Percentiles rank a stretch among this genome's conserved stretches.
phyloP scores from a whole-genome alignment of 2,797 vertebrate genomes.

The Danionella dracula region DNA sequence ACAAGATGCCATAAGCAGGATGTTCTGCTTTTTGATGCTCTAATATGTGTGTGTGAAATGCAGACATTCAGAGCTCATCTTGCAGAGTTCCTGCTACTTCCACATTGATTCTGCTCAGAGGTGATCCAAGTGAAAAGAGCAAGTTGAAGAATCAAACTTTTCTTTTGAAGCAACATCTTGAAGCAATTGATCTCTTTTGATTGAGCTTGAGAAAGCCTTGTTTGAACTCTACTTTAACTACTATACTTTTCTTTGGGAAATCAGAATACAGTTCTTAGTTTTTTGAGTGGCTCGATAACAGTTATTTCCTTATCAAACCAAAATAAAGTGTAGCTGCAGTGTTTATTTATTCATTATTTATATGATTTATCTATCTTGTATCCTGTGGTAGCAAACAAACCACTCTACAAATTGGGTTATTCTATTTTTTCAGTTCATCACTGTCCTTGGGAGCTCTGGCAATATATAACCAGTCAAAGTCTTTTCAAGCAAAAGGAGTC shows the following conservation, averaged over 20 bases:
- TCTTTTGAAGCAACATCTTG: neutral
- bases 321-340: conserved; percentile 18
- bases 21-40: conserved; percentile 32
- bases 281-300: neutral
- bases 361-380: conserved; percentile 28
- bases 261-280: no score
- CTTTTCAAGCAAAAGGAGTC: conserved; percentile 40
- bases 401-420: conserved; percentile 48
- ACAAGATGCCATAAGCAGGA: conserved; percentile 33
- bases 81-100: conserved; percentile 14
- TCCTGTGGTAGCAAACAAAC: conserved; percentile 32
- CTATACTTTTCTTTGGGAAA: no score
- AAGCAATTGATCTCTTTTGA: neutral
- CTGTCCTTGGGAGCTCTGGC: conserved; percentile 55
- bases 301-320: conserved; percentile 22
- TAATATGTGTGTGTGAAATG: conserved; percentile 11
- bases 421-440: conserved; percentile 33
- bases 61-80: conserved; percentile 6
- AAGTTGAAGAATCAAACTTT: neutral
- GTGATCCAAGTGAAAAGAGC: conserved; percentile 4
- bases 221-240: neutral
- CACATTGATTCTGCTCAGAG: conserved; percentile 23
- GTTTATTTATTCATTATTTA: conserved; percentile 43
- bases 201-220: neutral
- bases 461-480: conserved; percentile 35